Percentiles rank a stretch among this genome's conserved stretches.
phyloP scores from a whole-genome alignment of 1,140 invertebrate species.

The Megathymus violae region DNA sequence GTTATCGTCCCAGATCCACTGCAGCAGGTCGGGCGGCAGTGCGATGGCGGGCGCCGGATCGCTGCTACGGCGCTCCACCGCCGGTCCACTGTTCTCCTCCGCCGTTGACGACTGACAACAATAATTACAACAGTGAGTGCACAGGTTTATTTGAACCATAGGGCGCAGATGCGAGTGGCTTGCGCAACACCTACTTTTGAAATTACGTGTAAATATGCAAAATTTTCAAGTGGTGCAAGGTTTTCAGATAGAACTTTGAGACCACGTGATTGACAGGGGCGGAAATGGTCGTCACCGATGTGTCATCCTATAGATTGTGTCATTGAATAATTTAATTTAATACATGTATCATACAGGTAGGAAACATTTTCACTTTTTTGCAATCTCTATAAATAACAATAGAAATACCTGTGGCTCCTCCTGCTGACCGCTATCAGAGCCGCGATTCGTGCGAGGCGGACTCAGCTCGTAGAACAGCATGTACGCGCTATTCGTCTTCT shows the following conservation, averaged over 20 bases:
- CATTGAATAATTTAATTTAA: too few relatives aligned
- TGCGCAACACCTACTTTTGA: too few relatives aligned
- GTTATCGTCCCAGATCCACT: conserved; percentile 98
- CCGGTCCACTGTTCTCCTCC: conserved; percentile 58
- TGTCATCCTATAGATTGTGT: too few relatives aligned
- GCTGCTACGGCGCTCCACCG: conserved; percentile 53
- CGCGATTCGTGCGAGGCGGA: conserved; percentile 83
- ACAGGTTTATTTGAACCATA: too few relatives aligned
- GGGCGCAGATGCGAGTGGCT: too few relatives aligned
- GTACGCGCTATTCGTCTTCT: conserved; percentile 98
- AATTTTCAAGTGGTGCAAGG: too few relatives aligned
- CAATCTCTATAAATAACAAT: background rate
- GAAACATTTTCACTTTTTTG: background rate
- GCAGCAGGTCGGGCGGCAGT: conserved; percentile 91
- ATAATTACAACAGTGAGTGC: too few relatives aligned
- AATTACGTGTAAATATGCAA: too few relatives aligned
- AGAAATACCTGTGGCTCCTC: conserved; percentile 74
- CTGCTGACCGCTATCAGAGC: conserved; percentile 74
- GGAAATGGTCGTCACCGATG: too few relatives aligned
- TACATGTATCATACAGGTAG: too few relatives aligned
- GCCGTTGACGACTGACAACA: conserved; percentile 63
- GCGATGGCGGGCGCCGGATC: conserved; percentile 42
- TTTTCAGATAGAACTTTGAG: too few relatives aligned
- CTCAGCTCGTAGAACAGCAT: conserved; percentile 96
- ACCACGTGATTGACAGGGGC: too few relatives aligned